Evolutionary conservation across 30 jellyfish, hydroid and myxozoan genomes (phyloP).

Genomic region (Aurelia aurita complex sp. Pacific): DNA sequence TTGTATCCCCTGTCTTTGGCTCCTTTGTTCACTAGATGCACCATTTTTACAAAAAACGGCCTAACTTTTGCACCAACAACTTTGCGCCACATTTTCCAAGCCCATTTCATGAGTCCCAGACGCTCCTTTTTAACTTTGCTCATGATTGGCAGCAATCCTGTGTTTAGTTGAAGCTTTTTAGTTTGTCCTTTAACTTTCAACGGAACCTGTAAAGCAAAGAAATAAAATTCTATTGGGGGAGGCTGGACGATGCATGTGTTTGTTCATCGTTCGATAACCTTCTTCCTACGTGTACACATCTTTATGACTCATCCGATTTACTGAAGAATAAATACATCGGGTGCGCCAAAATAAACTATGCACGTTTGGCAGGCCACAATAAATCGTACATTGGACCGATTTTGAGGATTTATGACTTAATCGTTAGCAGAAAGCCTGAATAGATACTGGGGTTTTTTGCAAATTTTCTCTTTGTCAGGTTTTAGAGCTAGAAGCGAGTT

Average conservation of each 20-base stretch:
- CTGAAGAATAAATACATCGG: too few relatives aligned
- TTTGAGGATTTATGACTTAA: too few relatives aligned
- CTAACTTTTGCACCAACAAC: constrained; percentile 80
- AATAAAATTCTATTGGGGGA: not conserved
- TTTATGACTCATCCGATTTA: too few relatives aligned
- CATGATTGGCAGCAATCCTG: constrained; percentile 73
- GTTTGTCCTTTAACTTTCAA: constrained; percentile 43
- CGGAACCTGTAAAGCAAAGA: constrained; percentile 35
- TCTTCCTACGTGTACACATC: not conserved
- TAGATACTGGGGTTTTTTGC: too few relatives aligned
- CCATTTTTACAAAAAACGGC: constrained; percentile 66
- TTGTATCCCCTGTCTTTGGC: constrained; percentile 88
- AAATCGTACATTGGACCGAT: too few relatives aligned
- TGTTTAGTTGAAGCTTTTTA: constrained; percentile 69
- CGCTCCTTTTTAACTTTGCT: constrained; percentile 42
- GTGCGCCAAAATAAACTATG: too few relatives aligned
- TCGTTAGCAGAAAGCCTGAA: too few relatives aligned
- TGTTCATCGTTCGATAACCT: not conserved
- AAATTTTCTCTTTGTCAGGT: too few relatives aligned
- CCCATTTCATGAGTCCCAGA: constrained; percentile 63
- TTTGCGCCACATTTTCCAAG: constrained; percentile 88
- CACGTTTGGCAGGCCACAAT: too few relatives aligned
- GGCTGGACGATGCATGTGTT: not conserved
- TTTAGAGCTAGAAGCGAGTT: too few relatives aligned
- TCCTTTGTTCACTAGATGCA: constrained; percentile 80